Evolutionary conservation across 2,797 vertebrate genomes (phyloP).

Genomic region (Sphenopsis melanotis): DNA sequence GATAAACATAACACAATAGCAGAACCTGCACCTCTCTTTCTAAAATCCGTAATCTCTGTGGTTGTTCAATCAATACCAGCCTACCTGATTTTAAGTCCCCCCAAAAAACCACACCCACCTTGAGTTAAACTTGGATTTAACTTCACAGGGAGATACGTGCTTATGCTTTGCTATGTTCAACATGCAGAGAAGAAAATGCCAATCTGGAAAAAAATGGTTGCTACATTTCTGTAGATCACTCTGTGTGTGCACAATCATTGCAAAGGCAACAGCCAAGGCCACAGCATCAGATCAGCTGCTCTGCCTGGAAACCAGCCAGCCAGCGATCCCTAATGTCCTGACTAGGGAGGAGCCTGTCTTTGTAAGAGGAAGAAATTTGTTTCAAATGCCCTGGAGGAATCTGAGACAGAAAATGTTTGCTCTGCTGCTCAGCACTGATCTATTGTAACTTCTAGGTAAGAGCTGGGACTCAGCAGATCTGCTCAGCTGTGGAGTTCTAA

Average conservation of each 20-base stretch:
- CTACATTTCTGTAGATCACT: neutral
- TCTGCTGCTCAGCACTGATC: neutral
- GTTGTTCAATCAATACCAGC: neutral
- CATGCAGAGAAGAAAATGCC: neutral
- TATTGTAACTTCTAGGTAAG: neutral
- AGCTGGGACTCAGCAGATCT: neutral
- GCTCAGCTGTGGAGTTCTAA: neutral
- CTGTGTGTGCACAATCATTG: neutral
- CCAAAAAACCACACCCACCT: neutral
- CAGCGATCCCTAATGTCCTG: rapidly evolving
- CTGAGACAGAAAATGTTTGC: neutral
- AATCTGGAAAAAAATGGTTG: neutral
- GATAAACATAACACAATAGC: neutral
- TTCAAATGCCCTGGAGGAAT: neutral
- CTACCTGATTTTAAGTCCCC: neutral
- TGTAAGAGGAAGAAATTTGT: neutral
- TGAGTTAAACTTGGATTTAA: neutral
- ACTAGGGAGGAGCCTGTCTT: neutral
- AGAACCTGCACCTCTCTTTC: neutral
- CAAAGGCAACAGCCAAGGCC: neutral
- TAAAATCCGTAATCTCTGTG: neutral
- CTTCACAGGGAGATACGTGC: neutral
- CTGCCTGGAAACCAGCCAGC: neutral
- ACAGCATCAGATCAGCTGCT: neutral
- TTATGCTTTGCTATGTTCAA: neutral